Evolutionary conservation across 2,113 vertebrate genomes (phyloP), one percentile per base, ranked within the genome.

Genomic region (Meleagris gallopavo): DNA sequence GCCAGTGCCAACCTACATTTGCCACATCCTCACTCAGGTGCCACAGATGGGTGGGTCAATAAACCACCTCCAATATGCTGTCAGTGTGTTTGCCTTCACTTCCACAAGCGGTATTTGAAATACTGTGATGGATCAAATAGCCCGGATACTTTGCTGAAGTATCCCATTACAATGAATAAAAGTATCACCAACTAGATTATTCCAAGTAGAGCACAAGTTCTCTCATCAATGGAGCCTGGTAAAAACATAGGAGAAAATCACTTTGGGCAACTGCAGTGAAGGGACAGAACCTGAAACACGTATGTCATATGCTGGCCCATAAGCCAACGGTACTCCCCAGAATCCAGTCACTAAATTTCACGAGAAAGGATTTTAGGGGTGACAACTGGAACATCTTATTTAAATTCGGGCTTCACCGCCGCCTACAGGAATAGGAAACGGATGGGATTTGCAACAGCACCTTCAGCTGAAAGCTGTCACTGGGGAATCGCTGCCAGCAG

Each of bases 141-240:
- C 89, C 66, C 43, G 14, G 22, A 69, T 50, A 55, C 73, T 79
- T 52, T 6, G 46, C 80, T 43, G 0, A 78, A 83, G 88, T 67
- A 83, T 93, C 67, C 11, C 57, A 40, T 95, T 93, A 90, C 94
- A 90, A 46, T 52, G 92, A 94, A 88, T 75, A 86, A 90, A 93
- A 78, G 25, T 1, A 83, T 36, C 46, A 60, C 11, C 43, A 69
- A 88, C 79, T 11, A 10, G 48, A 43, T 43, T 32, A 38, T 43
- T 66, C 54, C 40, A 69, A 13, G 5, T 29, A 15, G 17, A 76
- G 2, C 5, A 10, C 24, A 60, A 83, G 29, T 50, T 62, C 48
- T 41, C 41, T 18, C 22, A 38, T 21, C 41, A 67, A 48, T 0
- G 2, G 21, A 83, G 74, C 14, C 24, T 15, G 67, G 34, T 13